These are phyloP conservation scores for Pontoporia blainvillei DNA, from an alignment of 2,113 vertebrate species.

Conservation along the genomic window DNA sequence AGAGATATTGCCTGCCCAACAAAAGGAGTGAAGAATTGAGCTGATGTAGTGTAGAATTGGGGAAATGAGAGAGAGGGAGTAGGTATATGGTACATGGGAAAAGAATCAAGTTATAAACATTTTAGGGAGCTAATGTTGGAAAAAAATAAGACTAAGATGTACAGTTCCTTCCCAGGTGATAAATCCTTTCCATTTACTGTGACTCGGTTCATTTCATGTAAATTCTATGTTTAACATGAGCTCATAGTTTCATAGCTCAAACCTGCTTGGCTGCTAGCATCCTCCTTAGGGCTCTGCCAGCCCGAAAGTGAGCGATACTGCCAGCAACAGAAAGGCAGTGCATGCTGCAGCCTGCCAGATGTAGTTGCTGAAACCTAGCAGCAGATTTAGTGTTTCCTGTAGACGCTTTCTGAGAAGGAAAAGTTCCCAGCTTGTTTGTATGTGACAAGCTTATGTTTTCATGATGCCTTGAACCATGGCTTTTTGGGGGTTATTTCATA, in stretches of 20 bases:
- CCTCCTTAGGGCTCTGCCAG: not conserved
- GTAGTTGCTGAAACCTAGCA: slow-evolving; percentile 3
- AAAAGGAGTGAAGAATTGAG: not conserved
- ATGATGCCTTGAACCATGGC: slow-evolving; percentile 44
- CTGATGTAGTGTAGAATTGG: not conserved
- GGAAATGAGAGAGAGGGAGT: not conserved
- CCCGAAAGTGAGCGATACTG: not conserved
- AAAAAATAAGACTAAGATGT: not conserved
- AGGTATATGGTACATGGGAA: not conserved
- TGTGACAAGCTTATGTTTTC: slow-evolving; percentile 52
- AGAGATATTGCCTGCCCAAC: not conserved
- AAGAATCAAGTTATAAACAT: not conserved
- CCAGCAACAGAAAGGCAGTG: not conserved
- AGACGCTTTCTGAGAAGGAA: slow-evolving; percentile 17
- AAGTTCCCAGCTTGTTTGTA: slow-evolving; percentile 52
- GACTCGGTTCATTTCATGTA: slow-evolving; percentile 34
- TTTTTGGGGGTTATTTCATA: slow-evolving; percentile 45
- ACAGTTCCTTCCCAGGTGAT: not conserved
- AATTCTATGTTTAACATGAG: slow-evolving; percentile 29
- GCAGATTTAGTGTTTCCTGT: slow-evolving; percentile 56
- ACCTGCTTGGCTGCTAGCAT: slow-evolving; percentile 41
- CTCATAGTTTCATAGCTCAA: slow-evolving; percentile 48
- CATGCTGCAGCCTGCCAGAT: slow-evolving; percentile 6
- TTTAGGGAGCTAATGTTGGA: not conserved
- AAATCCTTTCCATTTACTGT: slow-evolving; percentile 29